These are phyloP conservation scores for Chelonia mydas DNA, from an alignment of 2,797 vertebrate species.

Conservation along the genomic window DNA sequence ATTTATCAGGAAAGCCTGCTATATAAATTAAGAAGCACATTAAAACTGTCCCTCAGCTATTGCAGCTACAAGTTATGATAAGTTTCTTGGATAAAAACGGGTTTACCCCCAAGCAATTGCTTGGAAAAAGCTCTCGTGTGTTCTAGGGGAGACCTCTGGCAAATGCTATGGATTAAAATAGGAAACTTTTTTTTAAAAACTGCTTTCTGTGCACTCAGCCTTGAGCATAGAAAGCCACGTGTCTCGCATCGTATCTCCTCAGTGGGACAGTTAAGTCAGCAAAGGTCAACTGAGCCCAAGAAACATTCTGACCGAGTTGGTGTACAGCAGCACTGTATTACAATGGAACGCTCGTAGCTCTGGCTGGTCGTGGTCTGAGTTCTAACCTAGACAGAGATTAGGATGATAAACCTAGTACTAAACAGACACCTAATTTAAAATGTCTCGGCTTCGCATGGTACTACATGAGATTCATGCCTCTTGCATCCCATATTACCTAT, in stretches of 20 bases:
- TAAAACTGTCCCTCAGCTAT: background rate
- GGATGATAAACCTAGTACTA: conserved; percentile 11
- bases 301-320: background rate
- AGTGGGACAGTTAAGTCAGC: conserved; percentile 25
- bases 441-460: conserved; percentile 38
- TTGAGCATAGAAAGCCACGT: background rate
- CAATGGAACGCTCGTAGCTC: background rate
- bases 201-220: background rate
- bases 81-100: conserved; percentile 50
- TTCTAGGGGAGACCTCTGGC: conserved; percentile 55
- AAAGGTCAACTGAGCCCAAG: background rate
- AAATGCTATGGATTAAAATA: conserved; percentile 49
- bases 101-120: conserved; percentile 54
- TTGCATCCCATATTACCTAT: background rate
- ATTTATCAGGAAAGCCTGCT: background rate
- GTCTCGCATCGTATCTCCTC: background rate
- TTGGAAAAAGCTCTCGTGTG: conserved; percentile 19
- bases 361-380: conserved; percentile 5
- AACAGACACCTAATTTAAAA: conserved; percentile 7
- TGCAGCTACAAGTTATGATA: conserved; percentile 12
- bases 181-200: conserved; percentile 31
- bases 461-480: background rate
- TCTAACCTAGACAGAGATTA: background rate
- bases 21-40: background rate
- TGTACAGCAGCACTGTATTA: background rate